Percentiles rank a stretch among this genome's conserved stretches.
These are phyloP conservation scores for Anthopleura sola DNA, from an alignment of 64 coral and sea anemone species.

Conservation along the genomic window DNA sequence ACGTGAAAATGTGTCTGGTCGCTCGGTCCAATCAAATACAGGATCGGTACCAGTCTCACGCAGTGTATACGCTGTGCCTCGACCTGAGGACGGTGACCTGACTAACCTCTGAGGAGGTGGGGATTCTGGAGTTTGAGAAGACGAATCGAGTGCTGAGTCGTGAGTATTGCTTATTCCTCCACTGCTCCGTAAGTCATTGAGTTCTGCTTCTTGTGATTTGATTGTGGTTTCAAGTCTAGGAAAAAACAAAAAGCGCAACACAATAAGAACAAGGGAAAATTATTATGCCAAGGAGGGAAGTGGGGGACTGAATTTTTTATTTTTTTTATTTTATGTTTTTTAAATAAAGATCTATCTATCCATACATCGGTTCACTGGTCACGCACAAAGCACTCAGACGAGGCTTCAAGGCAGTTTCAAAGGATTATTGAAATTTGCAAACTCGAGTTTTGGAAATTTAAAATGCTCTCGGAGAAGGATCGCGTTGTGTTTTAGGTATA, in stretches of 20 bases:
- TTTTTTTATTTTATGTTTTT: too few species aligned
- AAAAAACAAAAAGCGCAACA: background rate
- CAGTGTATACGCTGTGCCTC: background rate
- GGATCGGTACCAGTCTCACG: slow-evolving; percentile 15
- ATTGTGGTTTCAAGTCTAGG: background rate
- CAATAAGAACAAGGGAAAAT: background rate
- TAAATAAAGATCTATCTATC: too few species aligned
- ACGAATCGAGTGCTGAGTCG: background rate
- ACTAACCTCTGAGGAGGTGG: background rate
- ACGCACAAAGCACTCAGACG: too few species aligned
- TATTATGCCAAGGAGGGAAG: too few species aligned
- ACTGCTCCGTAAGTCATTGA: background rate
- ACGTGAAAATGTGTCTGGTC: background rate
- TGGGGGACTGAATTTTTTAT: too few species aligned
- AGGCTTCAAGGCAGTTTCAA: too few species aligned
- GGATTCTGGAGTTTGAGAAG: background rate
- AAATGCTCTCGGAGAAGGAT: too few species aligned
- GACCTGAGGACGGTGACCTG: slow-evolving; percentile 7
- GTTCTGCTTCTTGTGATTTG: slow-evolving; percentile 7
- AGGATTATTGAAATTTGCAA: too few species aligned
- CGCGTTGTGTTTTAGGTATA: too few species aligned
- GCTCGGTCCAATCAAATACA: slow-evolving; percentile 2
- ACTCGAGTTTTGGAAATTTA: too few species aligned
- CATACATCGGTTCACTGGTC: too few species aligned
- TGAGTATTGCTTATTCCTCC: background rate